phyloP scores from a whole-genome alignment of 37 sponge, comb jelly and placozoan genomes.

The Corticium candelabrum region DNA sequence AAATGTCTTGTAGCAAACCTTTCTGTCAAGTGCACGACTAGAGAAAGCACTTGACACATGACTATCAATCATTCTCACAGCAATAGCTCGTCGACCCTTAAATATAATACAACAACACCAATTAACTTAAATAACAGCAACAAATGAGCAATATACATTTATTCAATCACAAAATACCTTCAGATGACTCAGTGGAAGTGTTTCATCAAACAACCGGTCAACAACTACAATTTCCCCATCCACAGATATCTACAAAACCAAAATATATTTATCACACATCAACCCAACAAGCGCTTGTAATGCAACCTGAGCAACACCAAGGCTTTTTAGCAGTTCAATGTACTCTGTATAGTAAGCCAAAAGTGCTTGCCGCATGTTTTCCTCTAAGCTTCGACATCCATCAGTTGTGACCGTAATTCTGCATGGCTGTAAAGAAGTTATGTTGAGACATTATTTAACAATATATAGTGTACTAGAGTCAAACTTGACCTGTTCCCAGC shows the following conservation, averaged over 20 bases:
- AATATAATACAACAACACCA: background rate
- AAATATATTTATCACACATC: too few relatives aligned
- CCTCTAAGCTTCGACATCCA: slow-evolving; percentile 59
- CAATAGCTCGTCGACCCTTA: slow-evolving; percentile 66
- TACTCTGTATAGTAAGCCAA: slow-evolving; percentile 60
- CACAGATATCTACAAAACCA: slow-evolving; percentile 53
- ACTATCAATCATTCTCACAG: slow-evolving; percentile 53
- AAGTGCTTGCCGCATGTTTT: slow-evolving; percentile 68
- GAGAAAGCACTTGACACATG: too few relatives aligned
- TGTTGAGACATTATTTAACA: too few relatives aligned
- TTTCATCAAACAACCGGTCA: slow-evolving; percentile 40
- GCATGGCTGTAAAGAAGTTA: too few relatives aligned
- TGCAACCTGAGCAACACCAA: slow-evolving; percentile 52
- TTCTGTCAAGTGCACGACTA: too few relatives aligned
- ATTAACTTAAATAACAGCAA: background rate
- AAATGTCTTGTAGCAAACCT: too few relatives aligned
- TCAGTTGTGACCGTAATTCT: slow-evolving; percentile 46
- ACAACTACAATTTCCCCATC: slow-evolving; percentile 55
- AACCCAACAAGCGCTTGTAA: too few relatives aligned
- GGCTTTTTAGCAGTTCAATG: slow-evolving; percentile 38
- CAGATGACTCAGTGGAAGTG: slow-evolving; percentile 50
- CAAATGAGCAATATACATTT: background rate
- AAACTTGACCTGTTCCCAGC: slow-evolving; percentile 32
- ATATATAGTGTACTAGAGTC: too few relatives aligned
- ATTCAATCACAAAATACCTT: slow-evolving; percentile 32